Percentiles rank a stretch among this genome's conserved stretches.
phyloP scores from a whole-genome alignment of 2,888 invertebrate species.

The Melanotus villosus region DNA sequence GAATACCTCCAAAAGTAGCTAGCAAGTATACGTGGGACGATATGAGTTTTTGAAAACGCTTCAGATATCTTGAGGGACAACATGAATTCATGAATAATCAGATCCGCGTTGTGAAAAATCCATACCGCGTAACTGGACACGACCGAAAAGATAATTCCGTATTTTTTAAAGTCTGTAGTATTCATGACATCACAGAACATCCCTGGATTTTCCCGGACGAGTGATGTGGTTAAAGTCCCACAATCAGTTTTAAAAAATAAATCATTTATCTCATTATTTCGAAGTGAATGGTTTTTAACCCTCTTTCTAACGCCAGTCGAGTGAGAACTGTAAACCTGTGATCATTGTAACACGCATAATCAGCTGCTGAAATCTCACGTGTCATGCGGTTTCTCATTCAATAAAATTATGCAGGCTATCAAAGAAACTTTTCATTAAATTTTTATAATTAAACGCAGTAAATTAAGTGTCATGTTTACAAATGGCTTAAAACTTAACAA shows the following conservation, averaged over 20 bases:
- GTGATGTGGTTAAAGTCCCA: conserved; percentile 34
- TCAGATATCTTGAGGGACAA: background rate
- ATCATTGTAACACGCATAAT: conserved; percentile 9
- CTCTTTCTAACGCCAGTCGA: conserved; percentile 23
- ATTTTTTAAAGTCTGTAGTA: conserved; percentile 10
- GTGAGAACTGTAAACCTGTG: background rate
- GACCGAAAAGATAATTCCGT: background rate
- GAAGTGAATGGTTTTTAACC: conserved; percentile 25
- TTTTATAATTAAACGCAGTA: too few relatives aligned
- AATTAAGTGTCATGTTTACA: too few relatives aligned
- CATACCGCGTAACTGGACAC: too few relatives aligned
- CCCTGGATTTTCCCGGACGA: conserved; percentile 29
- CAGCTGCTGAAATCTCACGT: conserved; percentile 11
- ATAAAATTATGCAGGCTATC: background rate
- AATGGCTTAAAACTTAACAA: too few relatives aligned
- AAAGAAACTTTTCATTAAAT: too few relatives aligned
- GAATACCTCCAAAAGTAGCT: conserved; percentile 3
- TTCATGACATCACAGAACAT: conserved; percentile 25
- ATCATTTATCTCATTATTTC: conserved; percentile 38
- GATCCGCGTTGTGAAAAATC: background rate
- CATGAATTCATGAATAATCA: too few relatives aligned
- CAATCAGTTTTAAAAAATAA: conserved; percentile 36
- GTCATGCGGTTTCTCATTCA: background rate
- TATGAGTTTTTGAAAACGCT: background rate
- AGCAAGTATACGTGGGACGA: background rate